Evolutionary conservation across 2,888 invertebrate species (phyloP).

Genomic region (Acronicta aceris): DNA sequence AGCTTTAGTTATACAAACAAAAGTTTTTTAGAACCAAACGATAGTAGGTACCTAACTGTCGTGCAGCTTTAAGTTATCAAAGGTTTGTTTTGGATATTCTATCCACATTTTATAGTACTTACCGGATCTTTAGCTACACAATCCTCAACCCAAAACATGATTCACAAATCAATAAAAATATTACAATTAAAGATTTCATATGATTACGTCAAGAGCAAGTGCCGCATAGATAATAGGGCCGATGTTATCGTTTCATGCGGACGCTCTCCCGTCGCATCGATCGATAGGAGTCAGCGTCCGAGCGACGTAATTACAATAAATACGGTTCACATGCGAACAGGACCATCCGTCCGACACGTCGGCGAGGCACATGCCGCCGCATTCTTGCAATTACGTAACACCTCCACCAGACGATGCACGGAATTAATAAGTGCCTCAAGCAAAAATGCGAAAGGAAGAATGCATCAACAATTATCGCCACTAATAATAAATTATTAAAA

Average conservation of each 20-base stretch:
- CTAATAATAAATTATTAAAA: slow-evolving; percentile 31
- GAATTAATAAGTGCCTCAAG: slow-evolving; percentile 54
- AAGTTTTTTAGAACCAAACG: too few relatives aligned
- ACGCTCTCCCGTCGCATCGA: slow-evolving; percentile 68
- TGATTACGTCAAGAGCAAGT: slow-evolving; percentile 44
- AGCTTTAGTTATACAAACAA: too few relatives aligned
- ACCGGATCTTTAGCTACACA: too few relatives aligned
- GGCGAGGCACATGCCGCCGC: slow-evolving; percentile 67
- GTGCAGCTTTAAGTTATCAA: background rate
- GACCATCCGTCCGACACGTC: slow-evolving; percentile 67
- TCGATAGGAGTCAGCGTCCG: slow-evolving; percentile 69
- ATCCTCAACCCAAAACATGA: background rate
- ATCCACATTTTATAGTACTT: too few relatives aligned
- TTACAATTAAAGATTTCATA: slow-evolving; percentile 26
- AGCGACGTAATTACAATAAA: slow-evolving; percentile 84
- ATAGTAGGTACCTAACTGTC: too few relatives aligned
- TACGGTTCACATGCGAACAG: slow-evolving; percentile 80
- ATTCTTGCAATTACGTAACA: slow-evolving; percentile 79
- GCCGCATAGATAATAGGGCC: slow-evolving; percentile 68
- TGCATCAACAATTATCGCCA: slow-evolving; percentile 30
- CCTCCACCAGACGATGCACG: slow-evolving; percentile 56
- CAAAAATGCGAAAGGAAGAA: slow-evolving; percentile 35
- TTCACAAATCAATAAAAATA: background rate
- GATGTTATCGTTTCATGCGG: slow-evolving; percentile 69
- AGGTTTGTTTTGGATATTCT: too few relatives aligned